Evolutionary conservation across 2,797 vertebrate species (phyloP), one percentile per base, ranked within the genome.

Genomic region (Melanotaenia trifasciata): DNA sequence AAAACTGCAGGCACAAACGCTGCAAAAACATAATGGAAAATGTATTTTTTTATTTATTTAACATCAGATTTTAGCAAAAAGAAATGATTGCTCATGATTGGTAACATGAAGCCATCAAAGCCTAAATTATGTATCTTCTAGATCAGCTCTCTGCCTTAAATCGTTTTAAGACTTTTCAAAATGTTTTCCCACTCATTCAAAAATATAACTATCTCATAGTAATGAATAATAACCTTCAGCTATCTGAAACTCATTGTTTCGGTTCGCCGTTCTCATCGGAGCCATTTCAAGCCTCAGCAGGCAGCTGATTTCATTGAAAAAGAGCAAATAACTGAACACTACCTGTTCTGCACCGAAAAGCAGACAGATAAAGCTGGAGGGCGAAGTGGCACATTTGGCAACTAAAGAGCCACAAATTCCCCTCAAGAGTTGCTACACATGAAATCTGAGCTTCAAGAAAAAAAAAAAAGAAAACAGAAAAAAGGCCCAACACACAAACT

Each of bases 51-150:
- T 45, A 7, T 43, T 1, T 43, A 43, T 43, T 13, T 53, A 8
- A 51, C 47, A 53, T 53, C 11, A 12, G 10, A 5, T 18, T 12
- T 12, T 45, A 7, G 18, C 38, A 40, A 59, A 62, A 58, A 45
- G 53, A 65, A 7, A 20, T 59, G 58, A 59, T 20, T 58, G 72
- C 22, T 5, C 64, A 43, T 32, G 30, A 11, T 63, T 45, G 58
- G 12, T 68, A 68, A 67, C 45, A 73, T n/a, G 71, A 53, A 56
- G 18, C 56, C 35, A 40, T 40, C 0, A 12, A 12, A 70, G 75
- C n/a, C 18, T 13, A 43, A 16, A 11, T 20, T 47, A 9, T 60
- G 20, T 20, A 45, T 20, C 24, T 28, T 13, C 24, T 51, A 12
- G 3, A 54, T 26, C 1, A 28, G 22, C 26, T 26, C 24, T 36